Evolutionary conservation across 2,113 vertebrate genomes (phyloP).

Genomic region (Trochalopteron elliotii): DNA sequence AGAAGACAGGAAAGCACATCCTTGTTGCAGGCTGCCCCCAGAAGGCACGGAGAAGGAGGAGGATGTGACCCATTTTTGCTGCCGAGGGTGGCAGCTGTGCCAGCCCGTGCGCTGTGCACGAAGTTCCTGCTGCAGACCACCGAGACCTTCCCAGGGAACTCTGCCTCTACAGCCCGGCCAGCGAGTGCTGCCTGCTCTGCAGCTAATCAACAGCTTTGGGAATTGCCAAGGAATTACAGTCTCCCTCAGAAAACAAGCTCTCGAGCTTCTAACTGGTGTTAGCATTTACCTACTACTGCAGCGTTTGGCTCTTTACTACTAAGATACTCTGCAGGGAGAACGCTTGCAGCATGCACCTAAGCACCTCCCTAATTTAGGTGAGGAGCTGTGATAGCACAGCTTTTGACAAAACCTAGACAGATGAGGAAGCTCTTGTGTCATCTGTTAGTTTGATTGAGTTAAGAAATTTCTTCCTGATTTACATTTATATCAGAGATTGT

Average conservation of each 20-base stretch:
- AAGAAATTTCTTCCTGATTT: background rate
- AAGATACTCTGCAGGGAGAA: background rate
- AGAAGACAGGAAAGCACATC: background rate
- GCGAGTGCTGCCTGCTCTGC: background rate
- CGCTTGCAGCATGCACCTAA: background rate
- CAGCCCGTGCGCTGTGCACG: background rate
- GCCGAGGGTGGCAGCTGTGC: background rate
- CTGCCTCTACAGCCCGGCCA: background rate
- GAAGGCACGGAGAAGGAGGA: background rate
- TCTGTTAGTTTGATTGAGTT: background rate
- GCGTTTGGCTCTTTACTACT: background rate
- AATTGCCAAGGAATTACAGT: background rate
- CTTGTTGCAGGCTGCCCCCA: background rate
- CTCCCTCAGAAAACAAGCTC: background rate
- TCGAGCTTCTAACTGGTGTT: background rate
- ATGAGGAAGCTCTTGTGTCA: background rate
- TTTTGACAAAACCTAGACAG: background rate
- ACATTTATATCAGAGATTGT: background rate
- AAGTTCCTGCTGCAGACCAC: background rate
- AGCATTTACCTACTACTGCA: background rate
- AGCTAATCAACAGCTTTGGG: background rate
- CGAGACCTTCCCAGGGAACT: background rate
- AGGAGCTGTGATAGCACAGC: background rate
- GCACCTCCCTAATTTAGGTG: background rate
- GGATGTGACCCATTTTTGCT: background rate